These are phyloP conservation scores for Pinctada fucata DNA, from an alignment of 2,888 invertebrate genomes.

Conservation along the genomic window DNA sequence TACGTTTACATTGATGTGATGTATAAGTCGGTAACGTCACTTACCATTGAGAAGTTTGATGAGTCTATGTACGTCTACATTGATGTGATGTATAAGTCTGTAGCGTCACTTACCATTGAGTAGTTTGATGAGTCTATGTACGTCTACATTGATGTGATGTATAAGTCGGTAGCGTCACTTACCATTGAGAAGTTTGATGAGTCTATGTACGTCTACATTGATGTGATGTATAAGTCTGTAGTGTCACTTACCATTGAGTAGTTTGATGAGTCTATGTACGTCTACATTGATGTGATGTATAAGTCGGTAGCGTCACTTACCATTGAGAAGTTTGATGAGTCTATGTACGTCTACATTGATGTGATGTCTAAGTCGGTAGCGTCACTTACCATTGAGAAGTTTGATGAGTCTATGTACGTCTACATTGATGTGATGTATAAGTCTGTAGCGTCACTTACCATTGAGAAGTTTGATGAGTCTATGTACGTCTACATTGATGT, in stretches of 20 bases:
- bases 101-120: conserved; percentile 82
- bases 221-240: conserved; percentile 99
- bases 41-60: conserved; percentile 86
- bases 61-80: conserved; percentile 92
- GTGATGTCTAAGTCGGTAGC: too few species aligned
- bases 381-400: conserved; percentile 83
- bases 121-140: conserved; percentile 89
- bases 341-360: conserved; percentile 94
- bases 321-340: conserved; percentile 87
- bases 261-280: conserved; percentile 88
- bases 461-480: conserved; percentile 89
- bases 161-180: too few species aligned
- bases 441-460: too few species aligned
- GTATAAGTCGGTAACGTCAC: too few species aligned
- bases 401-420: conserved; percentile 91
- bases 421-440: conserved; percentile 98
- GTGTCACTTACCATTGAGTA: conserved; percentile 83
- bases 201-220: conserved; percentile 92
- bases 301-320: too few species aligned
- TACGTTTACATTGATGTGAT: conserved; percentile 96
- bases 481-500: conserved; percentile 94
- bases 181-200: conserved; percentile 87
- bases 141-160: conserved; percentile 97
- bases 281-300: conserved; percentile 98
- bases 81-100: conserved; percentile 99